Evolutionary conservation across 2,797 vertebrate species (phyloP).

Genomic region (Sandelia bainsii): DNA sequence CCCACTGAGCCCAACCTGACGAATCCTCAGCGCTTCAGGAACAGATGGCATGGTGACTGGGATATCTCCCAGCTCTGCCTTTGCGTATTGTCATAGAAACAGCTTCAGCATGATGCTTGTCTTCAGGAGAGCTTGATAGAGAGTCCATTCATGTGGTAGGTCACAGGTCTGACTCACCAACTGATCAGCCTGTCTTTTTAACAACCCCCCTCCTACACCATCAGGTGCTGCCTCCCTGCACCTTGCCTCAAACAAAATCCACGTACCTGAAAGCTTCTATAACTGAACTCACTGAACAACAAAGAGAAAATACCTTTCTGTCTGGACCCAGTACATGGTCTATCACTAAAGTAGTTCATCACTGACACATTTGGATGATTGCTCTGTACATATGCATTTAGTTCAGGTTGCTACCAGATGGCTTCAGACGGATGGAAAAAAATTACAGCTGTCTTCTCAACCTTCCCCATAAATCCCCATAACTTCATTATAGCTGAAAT

Average conservation of each 20-base stretch:
- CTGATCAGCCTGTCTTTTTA: slow-evolving; percentile 49
- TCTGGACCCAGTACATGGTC: slow-evolving; percentile 15
- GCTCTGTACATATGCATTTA: slow-evolving; percentile 16
- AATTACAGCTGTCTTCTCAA: background rate
- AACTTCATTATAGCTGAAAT: background rate
- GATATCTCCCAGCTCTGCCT: slow-evolving; percentile 37
- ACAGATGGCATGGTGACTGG: slow-evolving; percentile 53
- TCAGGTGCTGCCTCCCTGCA: slow-evolving; percentile 23
- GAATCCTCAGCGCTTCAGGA: slow-evolving; percentile 49
- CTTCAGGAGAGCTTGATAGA: slow-evolving; percentile 37
- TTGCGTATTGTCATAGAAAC: slow-evolving; percentile 37
- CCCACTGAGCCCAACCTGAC: slow-evolving; percentile 49
- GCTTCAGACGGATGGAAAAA: slow-evolving; percentile 5
- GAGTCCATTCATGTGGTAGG: slow-evolving; percentile 48
- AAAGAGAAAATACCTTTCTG: slow-evolving; percentile 32
- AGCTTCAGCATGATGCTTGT: slow-evolving; percentile 24
- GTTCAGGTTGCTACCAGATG: slow-evolving; percentile 42
- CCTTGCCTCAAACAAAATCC: slow-evolving; percentile 32
- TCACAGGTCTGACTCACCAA: slow-evolving; percentile 43
- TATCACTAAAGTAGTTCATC: slow-evolving; percentile 44
- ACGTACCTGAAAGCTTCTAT: slow-evolving; percentile 52
- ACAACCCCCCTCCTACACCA: slow-evolving; percentile 19
- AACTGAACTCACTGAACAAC: slow-evolving; percentile 45
- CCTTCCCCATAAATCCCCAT: background rate
- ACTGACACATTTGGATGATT: slow-evolving; percentile 52